These are phyloP conservation scores for Melipona bicolor DNA, from an alignment of 2,888 invertebrate genomes.

Conservation along the genomic window DNA sequence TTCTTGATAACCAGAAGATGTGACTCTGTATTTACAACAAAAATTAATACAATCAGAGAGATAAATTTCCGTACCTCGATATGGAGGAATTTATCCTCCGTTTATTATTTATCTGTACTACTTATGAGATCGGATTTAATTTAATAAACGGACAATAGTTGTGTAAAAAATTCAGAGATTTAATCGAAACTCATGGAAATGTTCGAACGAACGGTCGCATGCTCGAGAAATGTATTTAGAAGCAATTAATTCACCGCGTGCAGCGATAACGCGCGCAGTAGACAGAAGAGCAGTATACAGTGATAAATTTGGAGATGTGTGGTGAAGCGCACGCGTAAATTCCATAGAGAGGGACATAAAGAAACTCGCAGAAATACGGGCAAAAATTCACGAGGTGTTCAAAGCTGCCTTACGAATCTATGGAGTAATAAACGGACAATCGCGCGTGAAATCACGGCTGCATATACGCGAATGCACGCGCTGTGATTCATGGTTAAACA, in stretches of 20 bases:
- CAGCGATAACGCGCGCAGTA: not conserved
- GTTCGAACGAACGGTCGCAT: too few relatives aligned
- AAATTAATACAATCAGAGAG: not conserved
- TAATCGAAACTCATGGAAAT: not conserved
- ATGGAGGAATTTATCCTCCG: too few relatives aligned
- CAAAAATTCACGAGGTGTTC: not conserved
- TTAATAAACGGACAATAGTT: not conserved
- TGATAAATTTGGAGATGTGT: not conserved
- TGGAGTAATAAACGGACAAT: not conserved
- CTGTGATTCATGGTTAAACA: not conserved
- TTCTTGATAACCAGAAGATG: too few relatives aligned
- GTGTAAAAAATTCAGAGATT: not conserved
- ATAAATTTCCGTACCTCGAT: not conserved
- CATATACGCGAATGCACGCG: not conserved
- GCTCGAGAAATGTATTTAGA: not conserved
- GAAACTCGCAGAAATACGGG: not conserved
- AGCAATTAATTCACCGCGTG: not conserved
- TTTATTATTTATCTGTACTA: not conserved
- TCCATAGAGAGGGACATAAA: not conserved
- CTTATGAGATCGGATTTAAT: not conserved
- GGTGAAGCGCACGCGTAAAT: not conserved
- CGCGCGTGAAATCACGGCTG: not conserved
- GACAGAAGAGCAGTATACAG: not conserved
- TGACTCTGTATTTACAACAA: not conserved
- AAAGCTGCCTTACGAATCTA: not conserved